Base-by-base conservation (phyloP, 1,140 invertebrate genomes). In the Drosophila teissieri region DNA sequence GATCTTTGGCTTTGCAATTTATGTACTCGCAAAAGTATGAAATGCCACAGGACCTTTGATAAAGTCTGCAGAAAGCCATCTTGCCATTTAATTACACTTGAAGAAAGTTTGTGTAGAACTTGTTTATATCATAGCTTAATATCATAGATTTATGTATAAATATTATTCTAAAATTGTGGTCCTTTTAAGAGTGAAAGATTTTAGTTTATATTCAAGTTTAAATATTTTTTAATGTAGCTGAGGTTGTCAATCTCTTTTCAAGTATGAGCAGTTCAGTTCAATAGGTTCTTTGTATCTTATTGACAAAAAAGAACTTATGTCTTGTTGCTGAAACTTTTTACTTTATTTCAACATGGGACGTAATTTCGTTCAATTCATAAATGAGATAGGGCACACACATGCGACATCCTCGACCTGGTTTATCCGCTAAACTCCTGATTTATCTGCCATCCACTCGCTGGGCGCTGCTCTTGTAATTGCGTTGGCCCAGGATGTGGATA, bases 311-410 rank as follows among this genome's bases (percentile, higher is more conserved):
- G 1, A 31, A 31, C 2, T 31, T 2, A 6, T 27, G 24, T 27
- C 24, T 27, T 27, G 24, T 27, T 27, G 24, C 6, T 27, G 6
- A 27, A 6, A 27, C 6, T 5, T 39, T 39, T 6, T 2, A n/a
- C 10, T 14, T 2, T 39, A 39, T n/a, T n/a, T 39, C 37, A n/a
- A n/a, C n/a, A n/a, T n/a, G n/a, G n/a, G 15, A 39, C 48, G 53
- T 56, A 8, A 45, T 44, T 19, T 64, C 52, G 57, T 51, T 8
- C 45, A 56, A 78, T 80, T 68, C 34, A 52, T 53, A 78, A 52
- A 74, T 85, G 78, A 85, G 78, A 84, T 80, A 80, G 24, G 37
- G 42, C 73, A 73, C 70, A 72, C 64, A 64, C 19, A 61, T n/a
- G 55, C 17, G 27, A 48, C 58, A 62, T 74, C 55, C 24, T 56